These are phyloP conservation scores for Steatornis caripensis DNA, from an alignment of 2,113 vertebrate genomes.

Conservation along the genomic window DNA sequence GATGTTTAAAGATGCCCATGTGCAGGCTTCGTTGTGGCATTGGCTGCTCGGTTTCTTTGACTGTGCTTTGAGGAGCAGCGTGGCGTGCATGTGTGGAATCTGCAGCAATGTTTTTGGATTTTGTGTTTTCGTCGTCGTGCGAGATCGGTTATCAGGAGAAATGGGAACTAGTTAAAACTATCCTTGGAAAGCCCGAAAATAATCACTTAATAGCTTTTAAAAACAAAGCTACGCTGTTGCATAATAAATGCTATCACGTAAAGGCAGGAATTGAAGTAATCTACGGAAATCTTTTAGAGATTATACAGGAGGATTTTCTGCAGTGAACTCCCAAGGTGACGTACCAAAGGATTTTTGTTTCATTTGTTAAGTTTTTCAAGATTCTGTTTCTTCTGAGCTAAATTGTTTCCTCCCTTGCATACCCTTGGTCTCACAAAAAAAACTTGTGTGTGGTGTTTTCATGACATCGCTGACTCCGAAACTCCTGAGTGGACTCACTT, in stretches of 20 bases:
- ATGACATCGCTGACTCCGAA: fast-evolving
- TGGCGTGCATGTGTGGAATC: not conserved
- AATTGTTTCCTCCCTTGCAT: not conserved
- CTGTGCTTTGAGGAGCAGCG: not conserved
- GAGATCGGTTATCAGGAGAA: not conserved
- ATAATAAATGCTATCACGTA: fast-evolving
- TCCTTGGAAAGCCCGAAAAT: not conserved
- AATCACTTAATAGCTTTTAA: not conserved
- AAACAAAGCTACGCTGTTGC: fast-evolving
- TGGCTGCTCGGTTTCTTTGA: not conserved
- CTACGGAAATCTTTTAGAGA: not conserved
- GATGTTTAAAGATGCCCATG: not conserved
- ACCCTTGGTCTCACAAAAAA: not conserved
- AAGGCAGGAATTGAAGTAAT: not conserved
- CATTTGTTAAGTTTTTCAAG: not conserved
- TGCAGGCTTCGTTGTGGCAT: not conserved
- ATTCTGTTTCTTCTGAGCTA: not conserved
- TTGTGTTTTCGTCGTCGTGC: fast-evolving
- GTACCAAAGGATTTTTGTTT: not conserved
- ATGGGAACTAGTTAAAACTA: not conserved
- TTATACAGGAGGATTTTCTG: not conserved
- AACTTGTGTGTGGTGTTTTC: not conserved
- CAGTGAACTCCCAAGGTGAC: not conserved
- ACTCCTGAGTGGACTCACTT: fast-evolving
- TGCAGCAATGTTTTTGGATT: not conserved